Base-by-base conservation (phyloP, 2,888 invertebrate species). In the Apamea monoglypha region DNA sequence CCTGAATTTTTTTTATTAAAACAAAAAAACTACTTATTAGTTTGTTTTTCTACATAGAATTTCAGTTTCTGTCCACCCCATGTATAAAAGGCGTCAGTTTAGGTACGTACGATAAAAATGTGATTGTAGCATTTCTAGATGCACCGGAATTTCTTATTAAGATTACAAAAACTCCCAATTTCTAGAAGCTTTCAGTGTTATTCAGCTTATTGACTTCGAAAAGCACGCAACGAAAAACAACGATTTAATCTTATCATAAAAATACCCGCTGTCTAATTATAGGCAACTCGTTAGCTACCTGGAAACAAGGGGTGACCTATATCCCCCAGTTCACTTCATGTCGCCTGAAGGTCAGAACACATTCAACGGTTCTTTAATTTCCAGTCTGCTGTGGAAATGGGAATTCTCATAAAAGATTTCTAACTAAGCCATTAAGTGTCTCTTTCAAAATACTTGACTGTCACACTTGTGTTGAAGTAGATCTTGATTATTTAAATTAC, bases 251-350 rank as follows among this genome's bases (percentile, higher is more conserved):
- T 63, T 18, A 63, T 3, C 32, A 21, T 8, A 63, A 63, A 63
- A 32, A 8, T 10, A 18, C 8, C 63, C 63, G 18, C 29, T 18
- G 18, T 72, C 53, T 79, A 63, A 77, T 78, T 80, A 68, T 21
- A 71, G 53, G n/a, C 73, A 40, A 61, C 69, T 75, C 32, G 59
- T 76, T 68, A 74, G 47, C 68, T 66, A 71, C 53, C 68, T 69
- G 32, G 29, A 29, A 59, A 64, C 68, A 74, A 74, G 64, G 50
- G 72, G 44, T 85, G 88, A 87, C 89, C 83, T 78, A 78, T 83
- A 81, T 85, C 63, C 50, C n/a, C 47, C 59, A 40, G 64, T 76
- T 80, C 69, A 71, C 66, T 76, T 59, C 29, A 67, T 75, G 59
- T 36, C 47, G 21, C 32, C 2, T 81, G 69, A 78, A 84, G 81